These are phyloP conservation scores for Pocillopora damicornis DNA, from an alignment of 64 coral and sea anemone species.

Conservation along the genomic window DNA sequence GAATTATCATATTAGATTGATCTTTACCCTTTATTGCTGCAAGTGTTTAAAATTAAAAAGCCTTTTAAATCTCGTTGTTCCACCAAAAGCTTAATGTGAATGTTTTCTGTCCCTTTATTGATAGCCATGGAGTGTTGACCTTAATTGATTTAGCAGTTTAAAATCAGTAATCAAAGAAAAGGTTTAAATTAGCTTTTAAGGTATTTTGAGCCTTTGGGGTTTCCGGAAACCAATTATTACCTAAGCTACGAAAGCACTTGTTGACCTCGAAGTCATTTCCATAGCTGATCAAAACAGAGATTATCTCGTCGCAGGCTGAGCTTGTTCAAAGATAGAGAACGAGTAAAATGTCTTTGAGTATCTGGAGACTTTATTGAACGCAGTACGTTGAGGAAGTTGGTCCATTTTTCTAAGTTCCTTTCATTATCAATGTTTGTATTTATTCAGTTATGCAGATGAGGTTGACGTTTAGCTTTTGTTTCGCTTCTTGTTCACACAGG, in stretches of 20 bases:
- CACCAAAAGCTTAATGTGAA: not conserved
- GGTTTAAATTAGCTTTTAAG: not conserved
- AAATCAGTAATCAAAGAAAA: constrained; percentile 12
- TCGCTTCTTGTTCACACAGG: constrained; percentile 24
- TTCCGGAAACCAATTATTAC: constrained; percentile 5
- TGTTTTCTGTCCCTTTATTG: not conserved
- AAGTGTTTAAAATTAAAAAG: not conserved
- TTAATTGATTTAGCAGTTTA: not conserved
- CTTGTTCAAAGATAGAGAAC: not conserved
- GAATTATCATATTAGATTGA: constrained; percentile 10
- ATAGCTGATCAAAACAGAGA: constrained; percentile 2
- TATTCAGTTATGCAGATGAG: constrained; percentile 29
- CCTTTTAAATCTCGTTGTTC: not conserved
- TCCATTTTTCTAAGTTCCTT: not conserved
- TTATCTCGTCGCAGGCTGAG: not conserved
- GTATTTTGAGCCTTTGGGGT: not conserved
- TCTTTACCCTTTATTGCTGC: not conserved
- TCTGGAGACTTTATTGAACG: not conserved
- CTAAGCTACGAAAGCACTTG: not conserved
- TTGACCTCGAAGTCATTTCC: not conserved
- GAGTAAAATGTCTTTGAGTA: not conserved
- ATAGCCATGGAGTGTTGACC: not conserved
- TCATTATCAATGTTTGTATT: not conserved
- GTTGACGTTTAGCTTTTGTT: constrained; percentile 41
- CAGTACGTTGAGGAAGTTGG: not conserved